A percentile compares a stretch with the other conserved stretches of the same genome.
Conservation (phyloP, 2,888 invertebrate genomes). For the Lottia scabra region DNA sequence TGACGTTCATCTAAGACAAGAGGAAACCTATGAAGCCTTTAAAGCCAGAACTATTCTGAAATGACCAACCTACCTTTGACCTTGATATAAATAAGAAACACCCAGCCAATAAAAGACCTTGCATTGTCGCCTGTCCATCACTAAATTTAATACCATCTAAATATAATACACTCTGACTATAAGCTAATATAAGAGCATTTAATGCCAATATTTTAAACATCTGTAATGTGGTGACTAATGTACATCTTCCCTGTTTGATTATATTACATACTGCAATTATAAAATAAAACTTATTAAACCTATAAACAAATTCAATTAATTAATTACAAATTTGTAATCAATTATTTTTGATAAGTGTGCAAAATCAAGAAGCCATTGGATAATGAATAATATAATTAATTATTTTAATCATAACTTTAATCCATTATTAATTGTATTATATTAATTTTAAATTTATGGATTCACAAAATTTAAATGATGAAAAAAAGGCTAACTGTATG, state of each 20-base stretch:
- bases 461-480: no score
- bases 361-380: no score
- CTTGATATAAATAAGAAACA: conserved; percentile 98
- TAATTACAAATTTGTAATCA: no score
- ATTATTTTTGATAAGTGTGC: no score
- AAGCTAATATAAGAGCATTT: conserved; percentile 96
- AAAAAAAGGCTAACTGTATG: no score
- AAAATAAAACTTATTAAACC: background rate
- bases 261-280: conserved; percentile 90
- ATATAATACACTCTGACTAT: conserved; percentile 98
- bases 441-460: no score
- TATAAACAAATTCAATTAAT: no score
- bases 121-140: conserved; percentile 96
- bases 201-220: conserved; percentile 99
- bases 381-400: no score
- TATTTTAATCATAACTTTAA: no score
- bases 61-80: conserved; percentile 81
- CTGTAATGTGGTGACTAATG: conserved; percentile 97
- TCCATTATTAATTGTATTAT: no score
- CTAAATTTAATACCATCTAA: conserved; percentile 98
- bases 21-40: no score
- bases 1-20: no score
- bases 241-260: conserved; percentile 99
- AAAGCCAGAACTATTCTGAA: background rate
- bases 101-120: conserved; percentile 93